These are phyloP conservation scores for Colletes latitarsis DNA, from an alignment of 1,140 invertebrate genomes.

Conservation along the genomic window DNA sequence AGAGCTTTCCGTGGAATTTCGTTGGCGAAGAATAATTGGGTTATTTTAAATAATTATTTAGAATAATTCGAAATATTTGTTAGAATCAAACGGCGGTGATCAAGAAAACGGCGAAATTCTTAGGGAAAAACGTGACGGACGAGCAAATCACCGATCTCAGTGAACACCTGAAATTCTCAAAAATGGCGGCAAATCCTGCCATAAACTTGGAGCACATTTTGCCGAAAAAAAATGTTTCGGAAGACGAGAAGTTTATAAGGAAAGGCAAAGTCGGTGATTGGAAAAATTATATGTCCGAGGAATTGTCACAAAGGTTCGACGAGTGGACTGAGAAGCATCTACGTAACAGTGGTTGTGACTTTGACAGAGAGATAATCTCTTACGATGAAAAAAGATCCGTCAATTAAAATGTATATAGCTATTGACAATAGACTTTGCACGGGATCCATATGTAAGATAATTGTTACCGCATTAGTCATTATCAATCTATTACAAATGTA, in stretches of 20 bases:
- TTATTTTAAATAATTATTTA: background rate
- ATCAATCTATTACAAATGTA: background rate
- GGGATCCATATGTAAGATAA: background rate
- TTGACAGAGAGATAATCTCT: conserved; percentile 73
- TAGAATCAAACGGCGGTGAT: conserved; percentile 85
- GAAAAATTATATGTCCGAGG: conserved; percentile 89
- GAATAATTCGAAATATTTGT: conserved; percentile 42
- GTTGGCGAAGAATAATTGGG: background rate
- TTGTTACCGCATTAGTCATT: no score
- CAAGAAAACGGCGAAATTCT: conserved; percentile 86
- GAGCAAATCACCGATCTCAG: conserved; percentile 85
- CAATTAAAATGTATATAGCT: background rate
- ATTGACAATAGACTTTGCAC: background rate
- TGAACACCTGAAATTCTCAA: conserved; percentile 89
- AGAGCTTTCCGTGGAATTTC: background rate
- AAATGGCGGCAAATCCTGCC: conserved; percentile 91
- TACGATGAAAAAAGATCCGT: conserved; percentile 33
- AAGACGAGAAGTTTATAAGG: conserved; percentile 86
- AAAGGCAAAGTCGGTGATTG: conserved; percentile 93
- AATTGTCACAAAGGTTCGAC: conserved; percentile 87
- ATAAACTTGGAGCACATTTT: conserved; percentile 87
- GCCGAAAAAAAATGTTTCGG: conserved; percentile 79
- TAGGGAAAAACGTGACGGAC: conserved; percentile 85
- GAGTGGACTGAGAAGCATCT: conserved; percentile 87
- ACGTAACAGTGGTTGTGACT: conserved; percentile 84